Evolutionary conservation across 1,140 invertebrate species (phyloP).

Genomic region (Drosophila carrolli): DNA sequence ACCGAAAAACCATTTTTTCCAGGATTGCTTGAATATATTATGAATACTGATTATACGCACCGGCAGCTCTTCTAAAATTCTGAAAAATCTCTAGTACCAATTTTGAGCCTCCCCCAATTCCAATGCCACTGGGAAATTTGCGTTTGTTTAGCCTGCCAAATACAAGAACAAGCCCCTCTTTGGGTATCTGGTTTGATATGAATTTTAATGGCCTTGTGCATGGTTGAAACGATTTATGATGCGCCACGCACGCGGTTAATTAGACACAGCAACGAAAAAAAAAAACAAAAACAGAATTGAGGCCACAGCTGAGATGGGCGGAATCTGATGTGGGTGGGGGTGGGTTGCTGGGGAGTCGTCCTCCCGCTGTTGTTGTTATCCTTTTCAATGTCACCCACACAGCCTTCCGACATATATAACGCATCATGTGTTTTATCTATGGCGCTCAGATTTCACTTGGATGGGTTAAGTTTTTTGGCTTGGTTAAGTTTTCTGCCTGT

Average conservation of each 20-base stretch:
- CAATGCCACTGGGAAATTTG: constrained; percentile 35
- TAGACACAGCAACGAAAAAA: constrained; percentile 60
- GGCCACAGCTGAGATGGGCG: constrained; percentile 57
- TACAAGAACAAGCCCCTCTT: constrained; percentile 41
- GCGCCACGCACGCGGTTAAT: constrained; percentile 80
- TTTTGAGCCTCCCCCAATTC: constrained; percentile 1
- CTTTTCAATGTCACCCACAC: constrained; percentile 78
- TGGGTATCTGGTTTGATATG: constrained; percentile 56
- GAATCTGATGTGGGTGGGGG: neutral
- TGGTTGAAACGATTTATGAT: constrained; percentile 76
- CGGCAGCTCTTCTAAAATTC: neutral
- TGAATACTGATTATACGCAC: constrained; percentile 14
- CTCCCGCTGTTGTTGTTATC: constrained; percentile 47
- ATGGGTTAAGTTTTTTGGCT: constrained; percentile 9
- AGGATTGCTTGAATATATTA: neutral
- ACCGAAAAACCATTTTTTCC: neutral
- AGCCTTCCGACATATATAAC: constrained; percentile 30
- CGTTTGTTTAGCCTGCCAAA: constrained; percentile 28
- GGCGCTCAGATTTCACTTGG: constrained; percentile 71
- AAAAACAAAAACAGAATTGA: constrained; percentile 36
- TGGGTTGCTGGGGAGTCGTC: no score
- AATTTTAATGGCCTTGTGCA: constrained; percentile 80
- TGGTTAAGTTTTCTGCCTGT: constrained; percentile 18
- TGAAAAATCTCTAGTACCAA: neutral
- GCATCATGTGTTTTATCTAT: constrained; percentile 52